phyloP scores from a whole-genome alignment of 2,888 invertebrate species.

The Scaptodrosophila latifasciaeformis region DNA sequence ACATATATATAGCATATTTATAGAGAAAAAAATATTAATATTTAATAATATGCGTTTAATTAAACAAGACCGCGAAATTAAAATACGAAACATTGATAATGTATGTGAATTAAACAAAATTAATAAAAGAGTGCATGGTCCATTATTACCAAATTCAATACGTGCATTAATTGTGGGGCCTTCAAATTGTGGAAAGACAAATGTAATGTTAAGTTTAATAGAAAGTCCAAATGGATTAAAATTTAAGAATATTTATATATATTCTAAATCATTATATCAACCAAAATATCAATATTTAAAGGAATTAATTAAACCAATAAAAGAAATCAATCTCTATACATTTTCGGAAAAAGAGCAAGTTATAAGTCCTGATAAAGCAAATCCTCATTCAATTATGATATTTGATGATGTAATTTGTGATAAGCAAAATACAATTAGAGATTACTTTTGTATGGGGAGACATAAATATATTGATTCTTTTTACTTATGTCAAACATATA shows the following conservation, averaged over 20 bases:
- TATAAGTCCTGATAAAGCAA: constrained; percentile 29
- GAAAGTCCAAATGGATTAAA: constrained; percentile 57
- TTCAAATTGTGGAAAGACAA: constrained; percentile 24
- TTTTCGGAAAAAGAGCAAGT: constrained; percentile 31
- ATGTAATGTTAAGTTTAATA: constrained; percentile 57
- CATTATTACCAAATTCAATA: too few species aligned
- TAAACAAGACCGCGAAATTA: too few species aligned
- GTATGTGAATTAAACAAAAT: too few species aligned
- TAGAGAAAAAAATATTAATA: too few species aligned
- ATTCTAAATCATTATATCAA: constrained; percentile 56
- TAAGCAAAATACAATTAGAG: constrained; percentile 23
- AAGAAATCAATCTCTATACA: constrained; percentile 21
- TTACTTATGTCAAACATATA: constrained; percentile 1
- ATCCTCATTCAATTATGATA: constrained; percentile 63
- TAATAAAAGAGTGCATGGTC: too few species aligned
- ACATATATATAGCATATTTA: too few species aligned
- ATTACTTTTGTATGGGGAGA: not conserved
- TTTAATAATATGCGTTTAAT: too few species aligned
- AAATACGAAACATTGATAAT: too few species aligned
- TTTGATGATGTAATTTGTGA: constrained; percentile 66
- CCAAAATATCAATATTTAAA: constrained; percentile 46
- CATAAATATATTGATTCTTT: not conserved
- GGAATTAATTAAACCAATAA: constrained; percentile 35
- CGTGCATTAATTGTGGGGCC: constrained; percentile 15
- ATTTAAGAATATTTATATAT: constrained; percentile 71